A percentile compares a stretch with the other conserved stretches of the same genome.
phyloP scores from a whole-genome alignment of 2,888 invertebrate species.

The Eledona agricola region DNA sequence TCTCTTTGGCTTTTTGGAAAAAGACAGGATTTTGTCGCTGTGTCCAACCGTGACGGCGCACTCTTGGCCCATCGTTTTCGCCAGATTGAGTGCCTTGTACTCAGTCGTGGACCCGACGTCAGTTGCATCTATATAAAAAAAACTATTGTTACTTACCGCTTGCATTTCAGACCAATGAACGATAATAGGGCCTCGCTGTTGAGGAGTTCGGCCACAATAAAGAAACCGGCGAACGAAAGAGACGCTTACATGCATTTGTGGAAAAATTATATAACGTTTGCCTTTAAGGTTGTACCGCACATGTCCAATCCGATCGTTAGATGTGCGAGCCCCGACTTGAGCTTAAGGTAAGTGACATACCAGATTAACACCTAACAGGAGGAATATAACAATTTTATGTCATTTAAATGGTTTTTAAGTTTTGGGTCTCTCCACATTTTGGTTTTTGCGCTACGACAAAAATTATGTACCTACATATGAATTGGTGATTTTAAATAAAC shows the following conservation, averaged over 20 bases:
- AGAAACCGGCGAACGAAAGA: conserved; percentile 91
- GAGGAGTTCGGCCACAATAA: conserved; percentile 84
- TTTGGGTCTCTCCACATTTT: no score
- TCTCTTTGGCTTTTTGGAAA: conserved; percentile 88
- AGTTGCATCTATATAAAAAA: conserved; percentile 55
- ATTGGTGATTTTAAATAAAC: no score
- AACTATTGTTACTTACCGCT: not conserved
- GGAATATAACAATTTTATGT: no score
- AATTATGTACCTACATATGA: no score
- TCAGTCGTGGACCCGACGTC: conserved; percentile 94
- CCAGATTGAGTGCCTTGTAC: conserved; percentile 88
- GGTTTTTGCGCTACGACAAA: no score
- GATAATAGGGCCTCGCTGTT: conserved; percentile 96
- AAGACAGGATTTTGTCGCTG: conserved; percentile 79
- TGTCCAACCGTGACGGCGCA: conserved; percentile 89
- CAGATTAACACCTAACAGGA: no score
- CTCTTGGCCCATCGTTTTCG: conserved; percentile 96
- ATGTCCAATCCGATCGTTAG: conserved; percentile 86
- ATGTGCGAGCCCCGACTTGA: conserved; percentile 92
- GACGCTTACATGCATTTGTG: conserved; percentile 96
- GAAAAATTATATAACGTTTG: conserved; percentile 97
- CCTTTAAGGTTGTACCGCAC: conserved; percentile 94
- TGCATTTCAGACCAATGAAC: conserved; percentile 80
- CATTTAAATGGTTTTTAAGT: no score
- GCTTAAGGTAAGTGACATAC: conserved; percentile 84